Evolutionary conservation across 2,113 vertebrate genomes (phyloP).

Genomic region (Chionis minor): DNA sequence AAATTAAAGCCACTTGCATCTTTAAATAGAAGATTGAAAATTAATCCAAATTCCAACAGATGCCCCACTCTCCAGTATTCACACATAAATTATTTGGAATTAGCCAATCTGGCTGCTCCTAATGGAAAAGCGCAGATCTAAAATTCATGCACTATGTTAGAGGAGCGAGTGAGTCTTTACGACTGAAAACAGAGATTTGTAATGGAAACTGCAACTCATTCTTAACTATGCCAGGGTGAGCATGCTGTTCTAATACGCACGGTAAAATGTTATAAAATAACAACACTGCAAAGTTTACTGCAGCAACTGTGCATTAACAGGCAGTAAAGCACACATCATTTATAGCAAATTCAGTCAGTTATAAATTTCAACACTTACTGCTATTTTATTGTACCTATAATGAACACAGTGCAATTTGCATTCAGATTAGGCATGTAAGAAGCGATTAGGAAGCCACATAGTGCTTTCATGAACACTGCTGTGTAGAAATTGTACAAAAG

Average conservation of each 20-base stretch:
- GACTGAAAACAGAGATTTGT: constrained; percentile 4
- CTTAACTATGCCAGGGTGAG: constrained; percentile 15
- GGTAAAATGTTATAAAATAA: constrained; percentile 47
- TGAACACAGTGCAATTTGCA: constrained; percentile 55
- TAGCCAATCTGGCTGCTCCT: neutral
- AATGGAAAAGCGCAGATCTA: neutral
- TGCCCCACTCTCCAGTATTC: neutral
- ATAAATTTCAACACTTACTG: constrained; percentile 57
- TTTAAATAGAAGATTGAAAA: constrained; percentile 1
- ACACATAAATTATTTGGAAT: neutral
- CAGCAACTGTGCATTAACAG: constrained; percentile 55
- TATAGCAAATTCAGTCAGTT: constrained; percentile 53
- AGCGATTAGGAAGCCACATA: constrained; percentile 38
- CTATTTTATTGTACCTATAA: constrained; percentile 60
- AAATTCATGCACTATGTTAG: neutral
- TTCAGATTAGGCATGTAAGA: constrained; percentile 31
- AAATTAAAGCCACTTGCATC: neutral
- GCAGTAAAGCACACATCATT: constrained; percentile 53
- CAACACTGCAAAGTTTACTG: constrained; percentile 45
- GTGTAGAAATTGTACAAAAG: constrained; percentile 8
- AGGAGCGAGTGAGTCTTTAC: neutral
- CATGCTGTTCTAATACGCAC: constrained; percentile 24
- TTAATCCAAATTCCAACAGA: neutral
- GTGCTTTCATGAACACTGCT: constrained; percentile 31
- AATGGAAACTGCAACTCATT: constrained; percentile 59